A percentile compares a stretch with the other conserved stretches of the same genome.
Conservation (phyloP, 2,797 vertebrate species). For the Scyliorhinus canicula region DNA sequence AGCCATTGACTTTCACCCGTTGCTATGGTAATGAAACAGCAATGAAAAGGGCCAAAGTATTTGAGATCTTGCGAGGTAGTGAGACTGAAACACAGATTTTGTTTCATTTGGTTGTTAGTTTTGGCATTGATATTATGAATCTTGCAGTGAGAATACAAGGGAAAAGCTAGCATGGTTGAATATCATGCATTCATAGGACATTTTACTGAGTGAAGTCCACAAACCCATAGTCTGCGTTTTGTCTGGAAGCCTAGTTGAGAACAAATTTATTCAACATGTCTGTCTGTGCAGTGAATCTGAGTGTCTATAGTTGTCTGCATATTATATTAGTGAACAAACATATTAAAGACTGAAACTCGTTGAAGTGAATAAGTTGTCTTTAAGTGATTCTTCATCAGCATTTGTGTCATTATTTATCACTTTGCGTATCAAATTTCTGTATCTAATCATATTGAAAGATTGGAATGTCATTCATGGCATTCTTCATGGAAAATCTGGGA, state of each 20-base stretch:
- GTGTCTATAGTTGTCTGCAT: not conserved
- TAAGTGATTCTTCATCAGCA: not conserved
- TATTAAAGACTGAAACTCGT: not conserved
- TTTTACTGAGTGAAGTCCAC: not conserved
- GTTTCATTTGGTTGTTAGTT: no score
- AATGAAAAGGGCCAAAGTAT: not conserved
- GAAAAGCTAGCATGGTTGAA: not conserved
- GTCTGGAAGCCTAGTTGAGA: not conserved
- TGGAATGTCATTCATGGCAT: not conserved
- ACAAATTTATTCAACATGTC: not conserved
- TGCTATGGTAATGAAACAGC: not conserved
- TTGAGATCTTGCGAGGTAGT: not conserved
- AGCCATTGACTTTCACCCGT: not conserved
- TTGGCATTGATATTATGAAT: not conserved
- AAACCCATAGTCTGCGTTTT: no score
- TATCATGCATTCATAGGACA: not conserved
- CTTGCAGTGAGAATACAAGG: not conserved
- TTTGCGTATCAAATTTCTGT: not conserved
- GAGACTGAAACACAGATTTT: not conserved
- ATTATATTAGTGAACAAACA: not conserved
- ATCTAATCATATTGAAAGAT: not conserved
- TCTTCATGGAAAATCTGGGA: not conserved
- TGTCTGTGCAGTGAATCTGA: not conserved
- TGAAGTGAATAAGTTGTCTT: not conserved
- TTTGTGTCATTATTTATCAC: not conserved